phyloP scores from a whole-genome alignment of 2,113 vertebrate species.

The Catharus bicknelli region DNA sequence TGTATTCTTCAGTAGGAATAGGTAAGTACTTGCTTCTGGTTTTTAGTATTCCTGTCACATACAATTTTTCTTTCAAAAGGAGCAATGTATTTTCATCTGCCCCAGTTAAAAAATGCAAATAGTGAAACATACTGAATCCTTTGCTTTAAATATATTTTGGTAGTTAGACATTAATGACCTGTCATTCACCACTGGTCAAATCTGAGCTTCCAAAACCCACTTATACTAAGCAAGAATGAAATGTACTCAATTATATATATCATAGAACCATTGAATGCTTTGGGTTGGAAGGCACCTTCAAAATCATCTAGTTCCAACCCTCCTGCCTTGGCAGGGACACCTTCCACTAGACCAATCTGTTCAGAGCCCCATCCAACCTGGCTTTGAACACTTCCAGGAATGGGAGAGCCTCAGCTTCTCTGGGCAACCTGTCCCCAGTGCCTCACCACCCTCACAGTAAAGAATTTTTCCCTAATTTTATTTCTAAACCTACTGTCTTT shows the following conservation, averaged over 20 bases:
- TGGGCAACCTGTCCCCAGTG: not conserved
- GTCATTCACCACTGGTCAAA: not conserved
- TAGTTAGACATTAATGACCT: not conserved
- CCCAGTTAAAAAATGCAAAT: not conserved
- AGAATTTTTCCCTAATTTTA: not conserved
- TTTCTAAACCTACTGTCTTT: not conserved
- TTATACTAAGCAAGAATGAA: not conserved
- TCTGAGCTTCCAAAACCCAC: not conserved
- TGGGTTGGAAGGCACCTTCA: not conserved
- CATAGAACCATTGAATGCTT: not conserved
- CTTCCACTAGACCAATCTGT: not conserved
- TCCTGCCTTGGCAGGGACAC: not conserved
- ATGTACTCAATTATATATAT: not conserved
- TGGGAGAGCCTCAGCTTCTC: not conserved
- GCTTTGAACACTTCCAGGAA: not conserved
- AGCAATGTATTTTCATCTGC: not conserved
- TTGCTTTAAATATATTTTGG: not conserved
- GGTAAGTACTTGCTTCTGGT: not conserved
- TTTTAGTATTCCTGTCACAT: slow-evolving; percentile 12
- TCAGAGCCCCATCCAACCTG: not conserved
- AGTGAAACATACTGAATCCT: not conserved
- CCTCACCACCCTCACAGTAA: not conserved
- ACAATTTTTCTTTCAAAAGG: not conserved
- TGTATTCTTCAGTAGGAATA: slow-evolving; percentile 4
- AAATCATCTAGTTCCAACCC: not conserved